Evolutionary conservation across 1,140 invertebrate genomes (phyloP).

Genomic region (Nilaparvata lugens): DNA sequence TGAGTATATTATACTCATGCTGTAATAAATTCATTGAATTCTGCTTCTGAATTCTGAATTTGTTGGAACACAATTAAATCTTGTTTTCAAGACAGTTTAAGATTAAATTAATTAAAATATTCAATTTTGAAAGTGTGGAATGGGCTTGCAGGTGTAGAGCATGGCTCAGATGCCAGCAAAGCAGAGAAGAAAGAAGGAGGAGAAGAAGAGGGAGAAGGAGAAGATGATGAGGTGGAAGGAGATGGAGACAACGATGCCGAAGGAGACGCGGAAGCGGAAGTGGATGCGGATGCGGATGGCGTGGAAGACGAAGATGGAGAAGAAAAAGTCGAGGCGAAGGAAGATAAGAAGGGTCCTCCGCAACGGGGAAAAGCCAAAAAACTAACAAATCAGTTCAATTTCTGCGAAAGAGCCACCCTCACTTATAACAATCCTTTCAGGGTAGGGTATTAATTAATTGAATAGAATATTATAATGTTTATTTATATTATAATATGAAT

Average conservation of each 20-base stretch:
- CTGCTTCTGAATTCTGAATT: too few relatives aligned
- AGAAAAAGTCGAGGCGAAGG: not conserved
- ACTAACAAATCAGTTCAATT: conserved; percentile 63
- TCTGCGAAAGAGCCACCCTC: conserved; percentile 79
- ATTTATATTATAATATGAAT: too few relatives aligned
- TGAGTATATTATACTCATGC: too few relatives aligned
- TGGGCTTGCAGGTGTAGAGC: not conserved
- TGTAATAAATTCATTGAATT: too few relatives aligned
- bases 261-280: not conserved
- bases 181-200: conserved; percentile 4
- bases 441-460: conserved; percentile 6
- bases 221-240: not conserved
- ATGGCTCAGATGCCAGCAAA: not conserved
- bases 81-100: too few relatives aligned
- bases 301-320: not conserved
- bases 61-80: too few relatives aligned
- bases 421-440: conserved; percentile 71
- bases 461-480: not conserved
- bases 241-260: not conserved
- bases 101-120: too few relatives aligned
- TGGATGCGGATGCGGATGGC: not conserved
- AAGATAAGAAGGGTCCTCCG: conserved; percentile 5
- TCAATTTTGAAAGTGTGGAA: not conserved
- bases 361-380: conserved; percentile 27
- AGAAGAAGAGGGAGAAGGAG: not conserved